Conservation (phyloP, 1,140 invertebrate species). For the Galendromus occidentalis region DNA sequence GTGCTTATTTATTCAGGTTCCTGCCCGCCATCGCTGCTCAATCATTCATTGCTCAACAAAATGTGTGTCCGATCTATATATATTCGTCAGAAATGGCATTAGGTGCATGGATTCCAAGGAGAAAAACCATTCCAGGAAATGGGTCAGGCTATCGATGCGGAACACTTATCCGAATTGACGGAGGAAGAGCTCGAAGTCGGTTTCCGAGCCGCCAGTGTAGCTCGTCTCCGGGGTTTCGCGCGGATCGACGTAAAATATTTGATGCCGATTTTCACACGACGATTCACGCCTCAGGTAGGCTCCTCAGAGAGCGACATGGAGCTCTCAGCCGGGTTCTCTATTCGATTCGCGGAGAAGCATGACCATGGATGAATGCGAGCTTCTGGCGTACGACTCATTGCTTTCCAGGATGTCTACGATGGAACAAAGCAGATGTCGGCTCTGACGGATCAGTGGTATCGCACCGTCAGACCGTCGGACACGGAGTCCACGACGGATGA, state of each 20-base stretch:
- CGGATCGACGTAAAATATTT: conserved; percentile 78
- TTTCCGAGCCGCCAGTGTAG: conserved; percentile 29
- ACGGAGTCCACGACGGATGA: conserved; percentile 3
- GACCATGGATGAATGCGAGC: background rate
- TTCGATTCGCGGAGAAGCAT: no score
- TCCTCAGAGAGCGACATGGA: background rate
- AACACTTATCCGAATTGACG: conserved; percentile 81
- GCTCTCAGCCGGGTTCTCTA: background rate
- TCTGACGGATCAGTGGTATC: background rate
- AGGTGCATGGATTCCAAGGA: no score
- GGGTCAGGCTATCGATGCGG: conserved; percentile 85
- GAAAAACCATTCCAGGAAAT: conserved; percentile 2
- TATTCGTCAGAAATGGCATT: no score
- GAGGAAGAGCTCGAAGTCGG: conserved; percentile 74
- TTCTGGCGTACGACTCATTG: background rate
- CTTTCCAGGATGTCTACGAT: background rate
- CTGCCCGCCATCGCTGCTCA: background rate
- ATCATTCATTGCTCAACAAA: background rate
- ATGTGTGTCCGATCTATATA: no score
- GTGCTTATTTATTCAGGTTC: conserved; percentile 41
- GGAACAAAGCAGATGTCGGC: conserved; percentile 1
- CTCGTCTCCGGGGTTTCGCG: conserved; percentile 55
- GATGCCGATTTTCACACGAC: conserved; percentile 78
- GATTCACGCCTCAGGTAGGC: conserved; percentile 66
- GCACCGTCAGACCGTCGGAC: background rate